phyloP scores from a whole-genome alignment of 2,888 invertebrate genomes.

The Tachina fera region DNA sequence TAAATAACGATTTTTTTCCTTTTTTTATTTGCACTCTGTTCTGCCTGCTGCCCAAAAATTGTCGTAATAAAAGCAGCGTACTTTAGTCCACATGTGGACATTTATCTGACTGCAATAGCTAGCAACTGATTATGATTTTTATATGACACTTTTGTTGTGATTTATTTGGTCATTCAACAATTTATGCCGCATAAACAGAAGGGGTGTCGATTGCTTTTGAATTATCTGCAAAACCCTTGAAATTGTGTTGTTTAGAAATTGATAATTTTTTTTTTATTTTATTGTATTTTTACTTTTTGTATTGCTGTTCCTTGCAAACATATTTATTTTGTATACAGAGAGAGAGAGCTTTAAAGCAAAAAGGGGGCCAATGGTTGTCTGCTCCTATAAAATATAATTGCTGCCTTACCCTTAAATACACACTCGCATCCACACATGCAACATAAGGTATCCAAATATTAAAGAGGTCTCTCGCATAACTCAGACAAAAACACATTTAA shows the following conservation, averaged over 20 bases:
- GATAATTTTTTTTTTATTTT: slow-evolving; percentile 41
- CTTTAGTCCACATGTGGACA: slow-evolving; percentile 59
- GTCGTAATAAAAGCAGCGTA: slow-evolving; percentile 31
- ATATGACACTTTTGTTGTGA: slow-evolving; percentile 82
- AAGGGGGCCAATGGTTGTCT: slow-evolving; percentile 46
- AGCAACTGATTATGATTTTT: slow-evolving; percentile 83
- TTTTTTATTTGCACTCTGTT: slow-evolving; percentile 26
- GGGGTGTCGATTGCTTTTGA: slow-evolving; percentile 80
- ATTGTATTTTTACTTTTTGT: slow-evolving; percentile 14
- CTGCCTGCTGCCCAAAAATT: slow-evolving; percentile 10
- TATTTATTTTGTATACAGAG: slow-evolving; percentile 4
- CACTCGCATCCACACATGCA: not conserved
- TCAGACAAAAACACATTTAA: slow-evolving; percentile 25
- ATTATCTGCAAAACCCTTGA: slow-evolving; percentile 73
- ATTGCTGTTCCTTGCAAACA: not conserved
- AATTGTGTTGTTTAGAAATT: slow-evolving; percentile 66
- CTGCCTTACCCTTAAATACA: slow-evolving; percentile 14
- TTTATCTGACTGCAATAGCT: slow-evolving; percentile 68
- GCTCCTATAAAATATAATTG: slow-evolving; percentile 18
- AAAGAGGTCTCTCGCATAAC: slow-evolving; percentile 13
- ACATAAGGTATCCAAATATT: slow-evolving; percentile 49
- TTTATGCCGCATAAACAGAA: slow-evolving; percentile 77
- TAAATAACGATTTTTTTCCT: slow-evolving; percentile 22
- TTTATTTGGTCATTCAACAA: slow-evolving; percentile 81
- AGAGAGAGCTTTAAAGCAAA: slow-evolving; percentile 45